Evolutionary conservation across 2,113 vertebrate genomes (phyloP).

Genomic region (Butorides virescens): DNA sequence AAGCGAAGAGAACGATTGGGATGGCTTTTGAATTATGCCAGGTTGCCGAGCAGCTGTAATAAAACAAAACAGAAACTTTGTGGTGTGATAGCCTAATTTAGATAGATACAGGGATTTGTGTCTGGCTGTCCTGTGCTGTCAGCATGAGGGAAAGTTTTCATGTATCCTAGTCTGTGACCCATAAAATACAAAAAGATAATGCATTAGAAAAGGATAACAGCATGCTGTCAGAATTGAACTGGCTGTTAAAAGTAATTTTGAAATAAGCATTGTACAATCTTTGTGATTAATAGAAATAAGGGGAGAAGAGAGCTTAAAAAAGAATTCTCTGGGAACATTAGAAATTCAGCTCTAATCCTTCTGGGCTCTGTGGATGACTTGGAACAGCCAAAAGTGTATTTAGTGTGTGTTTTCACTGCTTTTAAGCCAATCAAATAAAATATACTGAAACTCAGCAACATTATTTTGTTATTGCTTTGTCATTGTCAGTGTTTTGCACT

Average conservation of each 20-base stretch:
- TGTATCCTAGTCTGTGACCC: conserved; percentile 35
- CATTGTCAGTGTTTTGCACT: not conserved
- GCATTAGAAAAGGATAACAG: conserved; percentile 15
- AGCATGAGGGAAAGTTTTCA: conserved; percentile 28
- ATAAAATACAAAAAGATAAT: conserved; percentile 48
- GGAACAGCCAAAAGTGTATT: not conserved
- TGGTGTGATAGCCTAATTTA: conserved; percentile 44
- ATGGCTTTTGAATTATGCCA: not conserved
- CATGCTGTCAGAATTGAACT: conserved; percentile 30
- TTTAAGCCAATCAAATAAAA: not conserved
- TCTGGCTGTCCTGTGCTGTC: conserved; percentile 19
- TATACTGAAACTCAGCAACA: not conserved
- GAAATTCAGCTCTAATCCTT: not conserved
- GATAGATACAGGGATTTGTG: conserved; percentile 45
- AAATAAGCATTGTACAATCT: not conserved
- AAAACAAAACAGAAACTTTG: conserved; percentile 8
- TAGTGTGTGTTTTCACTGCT: not conserved
- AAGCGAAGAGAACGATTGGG: not conserved
- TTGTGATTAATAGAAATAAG: conserved; percentile 19
- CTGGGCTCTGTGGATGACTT: not conserved
- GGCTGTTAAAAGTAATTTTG: conserved; percentile 12
- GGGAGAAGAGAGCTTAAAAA: not conserved
- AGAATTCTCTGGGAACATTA: not conserved
- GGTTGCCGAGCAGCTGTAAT: not conserved
- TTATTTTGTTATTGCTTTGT: not conserved